Conservation (phyloP, 2,888 invertebrate genomes). For the Caenorhabditis doughertyi region DNA sequence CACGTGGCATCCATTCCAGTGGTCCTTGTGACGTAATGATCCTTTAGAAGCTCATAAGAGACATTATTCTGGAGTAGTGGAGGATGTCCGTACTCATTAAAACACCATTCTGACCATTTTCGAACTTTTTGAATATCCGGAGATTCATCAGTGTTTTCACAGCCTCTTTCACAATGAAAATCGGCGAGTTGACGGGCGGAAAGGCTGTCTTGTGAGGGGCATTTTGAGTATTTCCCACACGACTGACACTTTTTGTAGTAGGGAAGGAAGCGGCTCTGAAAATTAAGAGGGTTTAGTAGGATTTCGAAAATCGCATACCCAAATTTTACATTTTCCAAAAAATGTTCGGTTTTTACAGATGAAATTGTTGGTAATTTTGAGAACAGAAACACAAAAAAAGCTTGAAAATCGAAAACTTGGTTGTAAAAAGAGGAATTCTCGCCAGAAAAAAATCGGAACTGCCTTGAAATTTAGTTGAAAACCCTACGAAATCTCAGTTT, state of each 20-base stretch:
- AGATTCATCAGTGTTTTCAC: slow-evolving; percentile 17
- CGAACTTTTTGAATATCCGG: slow-evolving; percentile 15
- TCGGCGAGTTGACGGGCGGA: slow-evolving; percentile 14
- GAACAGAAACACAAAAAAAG: too few species aligned
- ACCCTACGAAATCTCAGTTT: too few species aligned
- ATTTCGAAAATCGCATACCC: too few species aligned
- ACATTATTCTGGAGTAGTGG: slow-evolving; percentile 56
- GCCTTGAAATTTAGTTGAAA: too few species aligned
- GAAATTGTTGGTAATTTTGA: too few species aligned
- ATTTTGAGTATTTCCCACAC: slow-evolving; percentile 46
- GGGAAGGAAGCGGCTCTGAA: slow-evolving; percentile 52
- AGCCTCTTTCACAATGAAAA: slow-evolving; percentile 28
- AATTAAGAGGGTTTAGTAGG: background rate
- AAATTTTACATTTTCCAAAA: too few species aligned
- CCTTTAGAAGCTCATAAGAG: slow-evolving; percentile 32
- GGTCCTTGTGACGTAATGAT: slow-evolving; percentile 46
- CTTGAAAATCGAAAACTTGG: too few species aligned
- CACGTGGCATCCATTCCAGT: slow-evolving; percentile 59
- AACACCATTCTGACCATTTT: slow-evolving; percentile 23
- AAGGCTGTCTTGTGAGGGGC: background rate
- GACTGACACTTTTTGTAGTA: slow-evolving; percentile 48
- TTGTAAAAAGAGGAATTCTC: too few species aligned
- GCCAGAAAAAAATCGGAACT: too few species aligned
- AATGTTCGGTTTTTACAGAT: too few species aligned
- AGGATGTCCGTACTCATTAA: slow-evolving; percentile 45